Evolutionary conservation across 2,797 vertebrate species (phyloP).

Genomic region (Darevskia mixta): DNA sequence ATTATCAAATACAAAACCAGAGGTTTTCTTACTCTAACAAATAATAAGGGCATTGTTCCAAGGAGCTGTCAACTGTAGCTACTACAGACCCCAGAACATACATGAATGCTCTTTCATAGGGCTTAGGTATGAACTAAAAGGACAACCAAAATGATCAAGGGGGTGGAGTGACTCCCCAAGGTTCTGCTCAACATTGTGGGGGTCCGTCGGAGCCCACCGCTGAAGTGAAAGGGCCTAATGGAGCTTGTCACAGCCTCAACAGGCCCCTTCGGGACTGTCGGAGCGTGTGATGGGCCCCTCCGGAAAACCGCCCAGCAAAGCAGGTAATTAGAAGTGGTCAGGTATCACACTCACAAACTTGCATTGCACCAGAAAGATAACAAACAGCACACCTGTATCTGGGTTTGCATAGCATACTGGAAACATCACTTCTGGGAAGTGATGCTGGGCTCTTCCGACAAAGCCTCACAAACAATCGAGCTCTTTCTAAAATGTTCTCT

Average conservation of each 20-base stretch:
- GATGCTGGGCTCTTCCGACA: neutral
- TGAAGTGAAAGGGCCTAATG: no score
- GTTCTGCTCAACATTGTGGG: no score
- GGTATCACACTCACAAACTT: no score
- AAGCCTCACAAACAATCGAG: neutral
- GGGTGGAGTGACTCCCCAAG: no score
- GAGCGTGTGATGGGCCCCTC: no score
- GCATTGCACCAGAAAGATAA: no score
- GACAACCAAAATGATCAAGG: no score
- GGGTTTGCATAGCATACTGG: neutral
- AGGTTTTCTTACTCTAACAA: constrained; percentile 56
- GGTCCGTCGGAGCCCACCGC: no score
- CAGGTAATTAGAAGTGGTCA: neutral
- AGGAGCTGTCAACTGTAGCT: constrained; percentile 48
- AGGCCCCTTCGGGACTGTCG: no score
- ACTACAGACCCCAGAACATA: constrained; percentile 12
- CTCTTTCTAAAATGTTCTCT: neutral
- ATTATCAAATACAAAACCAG: constrained; percentile 41
- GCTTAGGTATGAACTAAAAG: constrained; percentile 16
- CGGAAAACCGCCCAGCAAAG: neutral
- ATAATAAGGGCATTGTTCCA: constrained; percentile 22
- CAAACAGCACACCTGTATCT: neutral
- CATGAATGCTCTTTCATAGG: constrained; percentile 50
- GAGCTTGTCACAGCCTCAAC: no score
- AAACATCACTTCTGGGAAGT: neutral